Percentiles rank a stretch among this genome's conserved stretches.
Evolutionary conservation across 2,113 vertebrate genomes (phyloP).

Genomic region (Ptilonorhynchus violaceus): DNA sequence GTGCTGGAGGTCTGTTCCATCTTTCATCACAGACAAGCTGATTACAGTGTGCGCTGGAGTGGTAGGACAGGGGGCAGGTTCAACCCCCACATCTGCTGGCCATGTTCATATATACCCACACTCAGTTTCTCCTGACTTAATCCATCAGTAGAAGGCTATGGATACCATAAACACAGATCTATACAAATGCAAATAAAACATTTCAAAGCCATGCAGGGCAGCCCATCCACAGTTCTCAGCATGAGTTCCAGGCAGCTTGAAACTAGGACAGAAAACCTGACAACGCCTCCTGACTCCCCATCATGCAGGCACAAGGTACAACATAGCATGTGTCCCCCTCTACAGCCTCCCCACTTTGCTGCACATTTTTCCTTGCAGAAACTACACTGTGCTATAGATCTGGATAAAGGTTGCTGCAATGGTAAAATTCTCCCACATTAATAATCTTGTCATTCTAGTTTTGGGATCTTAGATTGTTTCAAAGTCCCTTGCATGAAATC

Average conservation of each 20-base stretch:
- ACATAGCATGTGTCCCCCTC: rapidly evolving
- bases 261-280: background rate
- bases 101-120: background rate
- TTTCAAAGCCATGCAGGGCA: background rate
- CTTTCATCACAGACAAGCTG: background rate
- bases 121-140: background rate
- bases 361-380: background rate
- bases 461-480: background rate
- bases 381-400: background rate
- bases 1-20: background rate
- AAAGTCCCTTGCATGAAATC: background rate
- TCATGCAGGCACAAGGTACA: background rate
- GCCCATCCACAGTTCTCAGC: background rate
- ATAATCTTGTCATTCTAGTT: background rate
- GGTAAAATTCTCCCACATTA: background rate
- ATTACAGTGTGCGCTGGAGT: background rate
- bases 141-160: background rate
- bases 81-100: background rate
- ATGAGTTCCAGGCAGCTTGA: background rate
- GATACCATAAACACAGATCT: background rate
- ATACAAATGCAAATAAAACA: background rate
- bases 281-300: background rate
- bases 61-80: background rate
- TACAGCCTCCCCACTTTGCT: background rate
- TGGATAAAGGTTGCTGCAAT: background rate